Percentiles rank a stretch among this genome's conserved stretches.
phyloP scores from a whole-genome alignment of 2,888 invertebrate genomes.

The Notodonta dromedarius region DNA sequence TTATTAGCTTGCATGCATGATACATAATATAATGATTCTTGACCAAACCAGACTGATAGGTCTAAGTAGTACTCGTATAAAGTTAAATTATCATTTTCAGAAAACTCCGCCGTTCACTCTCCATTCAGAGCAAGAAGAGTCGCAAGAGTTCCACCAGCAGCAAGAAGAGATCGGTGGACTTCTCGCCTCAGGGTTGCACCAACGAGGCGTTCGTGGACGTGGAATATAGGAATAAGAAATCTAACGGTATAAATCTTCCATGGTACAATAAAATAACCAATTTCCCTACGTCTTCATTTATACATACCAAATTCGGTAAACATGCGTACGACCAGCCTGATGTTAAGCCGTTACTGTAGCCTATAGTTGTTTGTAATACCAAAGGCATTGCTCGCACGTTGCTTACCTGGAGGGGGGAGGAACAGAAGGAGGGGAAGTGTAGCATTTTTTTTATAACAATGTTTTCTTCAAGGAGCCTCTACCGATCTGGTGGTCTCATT shows the following conservation, averaged over 20 bases:
- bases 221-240: slow-evolving; percentile 21
- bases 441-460: not conserved
- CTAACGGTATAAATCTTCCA: not conserved
- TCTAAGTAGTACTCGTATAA: not conserved
- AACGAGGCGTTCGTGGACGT: slow-evolving; percentile 64
- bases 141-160: slow-evolving; percentile 48
- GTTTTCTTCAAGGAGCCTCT: slow-evolving; percentile 20
- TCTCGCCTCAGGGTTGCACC: slow-evolving; percentile 58
- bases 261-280: too few species aligned
- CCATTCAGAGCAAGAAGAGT: slow-evolving; percentile 60
- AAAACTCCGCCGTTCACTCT: slow-evolving; percentile 55
- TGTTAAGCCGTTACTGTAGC: too few species aligned
- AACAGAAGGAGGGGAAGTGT: too few species aligned
- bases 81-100: slow-evolving; percentile 36
- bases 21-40: too few species aligned
- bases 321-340: too few species aligned
- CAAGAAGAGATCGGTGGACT: slow-evolving; percentile 72
- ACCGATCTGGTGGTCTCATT: slow-evolving; percentile 32
- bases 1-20: too few species aligned
- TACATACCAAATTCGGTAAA: too few species aligned
- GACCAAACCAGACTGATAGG: too few species aligned
- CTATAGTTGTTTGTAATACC: too few species aligned
- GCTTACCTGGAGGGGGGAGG: too few species aligned
- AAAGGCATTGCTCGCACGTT: too few species aligned
- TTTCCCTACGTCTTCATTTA: too few species aligned